Base-by-base conservation (phyloP, 2,888 invertebrate genomes). In the Pristionchus exspectatus region DNA sequence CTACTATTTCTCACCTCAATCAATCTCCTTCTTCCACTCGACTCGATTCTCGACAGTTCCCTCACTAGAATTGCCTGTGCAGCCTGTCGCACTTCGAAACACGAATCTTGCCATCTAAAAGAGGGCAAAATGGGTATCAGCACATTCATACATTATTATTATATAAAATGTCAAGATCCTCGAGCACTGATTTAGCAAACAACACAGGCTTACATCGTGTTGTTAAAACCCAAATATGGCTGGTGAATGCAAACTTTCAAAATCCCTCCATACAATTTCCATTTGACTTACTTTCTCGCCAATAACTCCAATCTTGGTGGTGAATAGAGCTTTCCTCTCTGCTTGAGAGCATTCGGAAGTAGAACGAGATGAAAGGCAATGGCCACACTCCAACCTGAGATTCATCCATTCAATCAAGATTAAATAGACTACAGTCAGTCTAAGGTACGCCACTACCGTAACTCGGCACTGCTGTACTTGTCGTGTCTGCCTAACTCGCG, bases 261-360 rank as follows among this genome's bases (percentile, higher is more conserved):
- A 63, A 63, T 77, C 21, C 44, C 4, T 44, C 77, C 27, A 24
- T 30, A 54, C 56, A 14, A n/a, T 27, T 18, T 4, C 18, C 33
- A 7, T 59, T 38, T 24, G n/a, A 81, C 84, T 83, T n/a, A 93
- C 93, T 98, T 96, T 30, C 98, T 97, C 0, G 98, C 99, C 96
- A 99, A 96, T 97, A 98, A 97, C 96, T 99, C 99, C 9, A 99
- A 98, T 95, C 98, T 97, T 0, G 98, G 98, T n/a, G 98, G 96
- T 95, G 98, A 98, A 96, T 98, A 98, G 91, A 96, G 96, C 81
- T 91, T 91, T 63, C 97, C 97, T 94, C 96, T 90, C 0, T 97
- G 97, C 72, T 92, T 91, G 16, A 98, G 97, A 95, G 98, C 97
- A 94, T 99, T 98, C 0, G 99, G 98, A 90, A 99, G 96, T 84